These are phyloP conservation scores for Myathropa florea DNA, from an alignment of 2,888 invertebrate species.

Conservation along the genomic window DNA sequence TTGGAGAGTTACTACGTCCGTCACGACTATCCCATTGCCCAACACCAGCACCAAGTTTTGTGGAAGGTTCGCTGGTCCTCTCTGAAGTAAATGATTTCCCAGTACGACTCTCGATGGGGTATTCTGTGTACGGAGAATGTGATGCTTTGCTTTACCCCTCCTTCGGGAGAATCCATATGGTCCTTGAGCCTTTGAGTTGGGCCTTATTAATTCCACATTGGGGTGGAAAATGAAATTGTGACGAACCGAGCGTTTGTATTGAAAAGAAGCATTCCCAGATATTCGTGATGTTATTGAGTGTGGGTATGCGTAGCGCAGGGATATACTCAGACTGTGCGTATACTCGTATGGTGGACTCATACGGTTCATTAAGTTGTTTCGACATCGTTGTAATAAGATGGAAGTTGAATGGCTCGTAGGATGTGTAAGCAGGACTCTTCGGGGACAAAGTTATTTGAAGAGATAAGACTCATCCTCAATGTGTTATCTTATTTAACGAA, in stretches of 20 bases:
- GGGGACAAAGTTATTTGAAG: constrained; percentile 41
- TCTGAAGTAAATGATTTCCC: constrained; percentile 55
- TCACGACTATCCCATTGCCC: constrained; percentile 18
- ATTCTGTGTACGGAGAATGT: constrained; percentile 28
- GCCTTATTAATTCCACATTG: constrained; percentile 40
- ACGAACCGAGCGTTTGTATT: not conserved
- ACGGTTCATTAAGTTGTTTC: constrained; percentile 42
- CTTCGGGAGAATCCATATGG: constrained; percentile 15
- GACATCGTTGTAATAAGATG: constrained; percentile 27
- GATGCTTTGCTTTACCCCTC: constrained; percentile 21
- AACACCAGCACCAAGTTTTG: not conserved
- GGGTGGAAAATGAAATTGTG: not conserved
- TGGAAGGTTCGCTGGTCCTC: not conserved
- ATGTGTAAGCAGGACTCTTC: constrained; percentile 6
- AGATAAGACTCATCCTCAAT: constrained; percentile 27
- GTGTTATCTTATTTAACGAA: constrained; percentile 53
- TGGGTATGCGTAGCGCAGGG: not conserved
- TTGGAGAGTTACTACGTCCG: constrained; percentile 28
- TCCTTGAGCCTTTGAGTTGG: constrained; percentile 9
- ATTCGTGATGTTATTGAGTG: constrained; percentile 5
- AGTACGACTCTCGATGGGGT: constrained; percentile 6
- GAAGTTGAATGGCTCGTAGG: constrained; percentile 26
- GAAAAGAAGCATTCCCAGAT: constrained; percentile 13
- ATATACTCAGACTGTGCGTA: not conserved
- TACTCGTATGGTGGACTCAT: constrained; percentile 6